These are phyloP conservation scores for Drosophila ercepeae DNA, from an alignment of 1,140 invertebrate genomes.

Conservation along the genomic window DNA sequence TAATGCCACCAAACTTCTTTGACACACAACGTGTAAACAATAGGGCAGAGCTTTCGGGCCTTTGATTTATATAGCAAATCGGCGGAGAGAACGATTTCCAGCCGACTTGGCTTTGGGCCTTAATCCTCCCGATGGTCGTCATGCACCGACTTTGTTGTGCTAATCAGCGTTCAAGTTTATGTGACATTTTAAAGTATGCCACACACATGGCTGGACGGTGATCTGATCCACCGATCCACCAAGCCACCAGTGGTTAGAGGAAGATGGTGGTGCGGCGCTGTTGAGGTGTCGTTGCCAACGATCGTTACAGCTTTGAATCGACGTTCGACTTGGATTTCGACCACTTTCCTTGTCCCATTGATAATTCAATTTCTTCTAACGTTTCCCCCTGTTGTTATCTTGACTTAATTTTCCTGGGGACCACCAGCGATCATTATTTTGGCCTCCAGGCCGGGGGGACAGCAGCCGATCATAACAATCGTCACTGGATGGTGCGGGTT, in stretches of 20 bases:
- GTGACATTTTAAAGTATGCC: conserved; percentile 81
- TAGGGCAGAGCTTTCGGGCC: conserved; percentile 53
- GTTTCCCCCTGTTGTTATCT: conserved; percentile 48
- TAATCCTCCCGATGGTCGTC: conserved; percentile 62
- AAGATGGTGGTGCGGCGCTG: conserved; percentile 67
- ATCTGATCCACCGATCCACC: conserved; percentile 16
- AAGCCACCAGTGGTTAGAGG: conserved; percentile 12
- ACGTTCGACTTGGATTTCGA: neutral
- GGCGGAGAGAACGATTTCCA: conserved; percentile 37
- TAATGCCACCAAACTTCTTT: conserved; percentile 72
- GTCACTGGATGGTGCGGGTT: conserved; percentile 64
- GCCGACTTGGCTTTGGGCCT: conserved; percentile 19
- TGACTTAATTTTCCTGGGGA: conserved; percentile 70
- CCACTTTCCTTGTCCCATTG: conserved; percentile 69
- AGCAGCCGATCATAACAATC: conserved; percentile 74
- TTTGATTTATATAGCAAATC: conserved; percentile 66
- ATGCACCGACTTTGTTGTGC: conserved; percentile 77
- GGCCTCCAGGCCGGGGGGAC: conserved; percentile 6
- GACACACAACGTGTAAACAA: conserved; percentile 77
- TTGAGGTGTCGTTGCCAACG: conserved; percentile 67
- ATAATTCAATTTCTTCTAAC: conserved; percentile 75
- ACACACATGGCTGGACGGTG: conserved; percentile 57
- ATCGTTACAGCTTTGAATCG: conserved; percentile 47
- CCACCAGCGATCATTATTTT: conserved; percentile 61
- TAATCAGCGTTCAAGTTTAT: conserved; percentile 82